These are phyloP conservation scores for Pterocles burchelli DNA, from an alignment of 2,113 vertebrate genomes.

Conservation along the genomic window DNA sequence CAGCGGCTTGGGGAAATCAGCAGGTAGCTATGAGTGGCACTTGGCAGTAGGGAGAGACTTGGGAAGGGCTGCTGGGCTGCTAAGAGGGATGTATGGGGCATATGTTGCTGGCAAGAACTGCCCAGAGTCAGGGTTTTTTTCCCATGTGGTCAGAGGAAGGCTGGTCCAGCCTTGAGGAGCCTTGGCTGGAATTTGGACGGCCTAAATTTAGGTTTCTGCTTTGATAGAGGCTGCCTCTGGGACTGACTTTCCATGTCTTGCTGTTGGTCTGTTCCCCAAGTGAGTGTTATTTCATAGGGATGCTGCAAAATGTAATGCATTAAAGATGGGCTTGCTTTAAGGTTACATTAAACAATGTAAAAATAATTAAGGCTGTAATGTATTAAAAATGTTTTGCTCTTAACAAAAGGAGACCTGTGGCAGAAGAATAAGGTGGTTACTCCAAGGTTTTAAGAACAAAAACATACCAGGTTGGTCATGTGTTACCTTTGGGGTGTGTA, in stretches of 20 bases:
- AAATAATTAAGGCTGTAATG: background rate
- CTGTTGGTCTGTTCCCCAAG: background rate
- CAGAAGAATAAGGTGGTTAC: background rate
- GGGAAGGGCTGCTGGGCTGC: background rate
- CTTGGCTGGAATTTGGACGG: background rate
- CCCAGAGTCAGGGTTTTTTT: background rate
- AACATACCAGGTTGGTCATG: background rate
- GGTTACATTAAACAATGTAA: background rate
- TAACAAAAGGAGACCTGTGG: background rate
- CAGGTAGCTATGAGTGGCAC: background rate
- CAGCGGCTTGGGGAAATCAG: background rate
- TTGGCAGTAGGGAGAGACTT: background rate
- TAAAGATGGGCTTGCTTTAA: background rate
- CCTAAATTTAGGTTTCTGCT: background rate
- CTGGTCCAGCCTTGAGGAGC: background rate
- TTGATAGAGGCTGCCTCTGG: background rate
- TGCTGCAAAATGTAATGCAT: accelerated
- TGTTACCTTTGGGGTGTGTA: background rate
- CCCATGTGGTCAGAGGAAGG: background rate
- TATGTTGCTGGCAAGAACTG: background rate
- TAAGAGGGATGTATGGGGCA: background rate
- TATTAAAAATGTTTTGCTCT: background rate
- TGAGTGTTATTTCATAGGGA: background rate
- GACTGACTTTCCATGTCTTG: background rate
- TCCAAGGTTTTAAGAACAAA: background rate